These are phyloP conservation scores for Sebastes reedi DNA, from an alignment of 2,797 vertebrate species.

Conservation along the genomic window DNA sequence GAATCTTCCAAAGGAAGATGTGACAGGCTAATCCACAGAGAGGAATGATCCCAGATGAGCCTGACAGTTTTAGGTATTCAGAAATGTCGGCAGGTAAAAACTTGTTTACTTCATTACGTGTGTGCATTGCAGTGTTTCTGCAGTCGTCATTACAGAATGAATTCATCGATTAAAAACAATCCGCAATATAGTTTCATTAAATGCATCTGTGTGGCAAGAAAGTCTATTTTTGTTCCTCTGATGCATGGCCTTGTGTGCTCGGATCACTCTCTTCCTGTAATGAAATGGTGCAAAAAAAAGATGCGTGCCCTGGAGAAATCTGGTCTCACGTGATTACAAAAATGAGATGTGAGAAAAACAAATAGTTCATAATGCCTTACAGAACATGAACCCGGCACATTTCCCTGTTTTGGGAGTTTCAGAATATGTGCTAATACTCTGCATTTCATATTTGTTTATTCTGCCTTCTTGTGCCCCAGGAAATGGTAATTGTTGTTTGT, in stretches of 20 bases:
- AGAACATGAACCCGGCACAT: constrained; percentile 42
- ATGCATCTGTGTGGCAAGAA: neutral
- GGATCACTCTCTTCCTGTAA: constrained; percentile 11
- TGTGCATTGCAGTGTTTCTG: constrained; percentile 13
- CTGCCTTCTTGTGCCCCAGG: constrained; percentile 54
- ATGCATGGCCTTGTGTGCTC: neutral
- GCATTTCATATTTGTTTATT: constrained; percentile 73
- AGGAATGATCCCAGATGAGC: constrained; percentile 46
- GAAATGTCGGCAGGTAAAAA: constrained; percentile 40
- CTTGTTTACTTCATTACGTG: constrained; percentile 59
- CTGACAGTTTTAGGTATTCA: constrained; percentile 51
- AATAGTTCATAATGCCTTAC: constrained; percentile 60
- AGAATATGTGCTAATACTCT: constrained; percentile 44
- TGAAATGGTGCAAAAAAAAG: constrained; percentile 38
- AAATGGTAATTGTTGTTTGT: constrained; percentile 77
- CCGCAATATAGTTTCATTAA: constrained; percentile 37
- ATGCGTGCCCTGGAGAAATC: constrained; percentile 49
- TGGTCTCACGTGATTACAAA: constrained; percentile 70
- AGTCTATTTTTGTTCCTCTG: neutral
- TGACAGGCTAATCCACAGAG: constrained; percentile 71
- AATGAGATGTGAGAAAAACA: constrained; percentile 68
- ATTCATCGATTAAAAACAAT: constrained; percentile 35
- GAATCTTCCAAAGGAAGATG: constrained; percentile 57
- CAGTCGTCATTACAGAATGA: constrained; percentile 20
- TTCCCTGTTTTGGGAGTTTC: constrained; percentile 32